Evolutionary conservation across 2,797 vertebrate species (phyloP).

Genomic region (Pogonophryne albipinna): DNA sequence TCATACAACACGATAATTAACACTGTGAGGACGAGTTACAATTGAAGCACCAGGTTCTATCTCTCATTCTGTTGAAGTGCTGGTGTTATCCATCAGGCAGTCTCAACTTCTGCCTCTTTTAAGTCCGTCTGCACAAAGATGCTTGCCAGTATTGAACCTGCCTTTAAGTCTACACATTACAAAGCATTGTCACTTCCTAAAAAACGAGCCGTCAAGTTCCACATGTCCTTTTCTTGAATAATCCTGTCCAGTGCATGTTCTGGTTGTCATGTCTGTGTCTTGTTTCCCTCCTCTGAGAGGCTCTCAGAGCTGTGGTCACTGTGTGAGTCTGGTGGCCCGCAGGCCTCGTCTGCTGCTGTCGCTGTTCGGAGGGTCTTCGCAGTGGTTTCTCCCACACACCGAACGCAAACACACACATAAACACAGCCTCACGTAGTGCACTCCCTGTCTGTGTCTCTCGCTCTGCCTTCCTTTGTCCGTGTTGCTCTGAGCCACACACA

Average conservation of each 20-base stretch:
- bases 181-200: not conserved
- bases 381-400: conserved; percentile 67
- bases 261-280: conserved; percentile 21
- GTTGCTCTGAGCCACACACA: conserved; percentile 47
- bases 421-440: conserved; percentile 11
- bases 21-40: not conserved
- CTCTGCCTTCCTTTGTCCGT: conserved; percentile 46
- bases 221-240: not conserved
- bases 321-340: conserved; percentile 61
- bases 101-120: not conserved
- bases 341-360: conserved; percentile 51
- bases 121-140: not conserved
- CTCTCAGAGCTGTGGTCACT: conserved; percentile 64
- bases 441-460: conserved; percentile 10
- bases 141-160: not conserved
- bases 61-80: not conserved
- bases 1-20: not conserved
- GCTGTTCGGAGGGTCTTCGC: conserved; percentile 45
- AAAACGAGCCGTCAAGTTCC: not conserved
- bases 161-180: not conserved
- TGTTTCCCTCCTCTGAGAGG: conserved; percentile 55
- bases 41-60: not conserved
- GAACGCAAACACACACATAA: conserved; percentile 51
- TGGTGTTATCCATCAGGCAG: not conserved
- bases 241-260: not conserved